Conservation (phyloP, 1,140 invertebrate species). For the Acyrthosiphon pisum region DNA sequence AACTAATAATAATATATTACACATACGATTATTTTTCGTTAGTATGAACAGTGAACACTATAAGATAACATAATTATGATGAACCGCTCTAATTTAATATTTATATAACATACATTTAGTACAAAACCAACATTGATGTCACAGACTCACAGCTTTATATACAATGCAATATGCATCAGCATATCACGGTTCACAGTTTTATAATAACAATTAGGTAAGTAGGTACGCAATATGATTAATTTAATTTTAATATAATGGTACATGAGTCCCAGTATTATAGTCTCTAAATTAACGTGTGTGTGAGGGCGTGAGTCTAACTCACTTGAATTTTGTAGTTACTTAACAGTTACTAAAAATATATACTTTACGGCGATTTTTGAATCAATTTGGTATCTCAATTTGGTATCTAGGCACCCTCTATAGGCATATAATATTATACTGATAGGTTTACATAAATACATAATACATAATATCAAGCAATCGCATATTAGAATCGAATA, state of each 20-base stretch:
- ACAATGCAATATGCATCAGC: not conserved
- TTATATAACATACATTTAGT: not conserved
- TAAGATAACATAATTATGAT: not conserved
- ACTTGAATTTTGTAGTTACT: not conserved
- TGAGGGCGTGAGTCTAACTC: not conserved
- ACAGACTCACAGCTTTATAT: not conserved
- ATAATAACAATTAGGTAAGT: not conserved
- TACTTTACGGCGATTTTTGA: not conserved
- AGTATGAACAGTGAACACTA: not conserved
- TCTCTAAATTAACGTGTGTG: not conserved
- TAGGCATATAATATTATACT: too few relatives aligned
- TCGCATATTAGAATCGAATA: too few relatives aligned
- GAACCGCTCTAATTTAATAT: not conserved
- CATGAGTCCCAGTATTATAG: not conserved
- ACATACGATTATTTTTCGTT: not conserved
- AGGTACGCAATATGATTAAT: not conserved
- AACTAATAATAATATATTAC: not conserved
- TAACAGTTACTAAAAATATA: not conserved
- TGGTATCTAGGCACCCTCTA: too few relatives aligned
- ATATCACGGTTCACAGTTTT: not conserved
- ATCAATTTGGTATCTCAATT: too few relatives aligned
- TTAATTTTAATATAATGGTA: not conserved
- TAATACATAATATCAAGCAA: too few relatives aligned
- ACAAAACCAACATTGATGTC: not conserved
- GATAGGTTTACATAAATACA: too few relatives aligned